Base-by-base conservation (phyloP, 2,797 vertebrate species). In the Hephaestus fuliginosus region DNA sequence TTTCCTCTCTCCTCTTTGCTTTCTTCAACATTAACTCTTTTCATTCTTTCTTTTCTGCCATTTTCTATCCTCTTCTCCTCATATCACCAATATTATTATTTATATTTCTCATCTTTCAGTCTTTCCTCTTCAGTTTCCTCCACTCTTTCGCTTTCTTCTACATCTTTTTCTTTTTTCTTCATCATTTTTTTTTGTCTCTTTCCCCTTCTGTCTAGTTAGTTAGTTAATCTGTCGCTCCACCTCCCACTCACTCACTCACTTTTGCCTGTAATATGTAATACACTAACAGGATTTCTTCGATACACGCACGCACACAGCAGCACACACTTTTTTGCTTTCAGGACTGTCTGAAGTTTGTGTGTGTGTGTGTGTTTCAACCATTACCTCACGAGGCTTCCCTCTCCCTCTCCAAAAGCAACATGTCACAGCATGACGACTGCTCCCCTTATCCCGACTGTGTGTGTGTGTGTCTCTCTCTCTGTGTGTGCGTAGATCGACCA, bases 321-420 rank as follows among this genome's bases (percentile, higher is more conserved):
- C 25, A 82, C 55, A 52, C 64, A 49, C 52, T 22, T 12, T 8
- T 17, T 18, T 41, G 18, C 65, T 43, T 33, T 57, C 39, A 22
- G 65, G 52, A 10, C 80, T 49, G 62, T 84, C 66, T 78, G 72
- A 62, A 30, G 63, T 60, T 43, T 49, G 69, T 52, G 82, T 25
- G 25, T 52, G 82, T 25, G 25, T 36, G 33, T 75, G 66, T 86
- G 62, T 82, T 65, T 20, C 28, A 10, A 69, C 67, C 79, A 74
- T 88, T 88, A 88, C 86, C 85, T 89, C 89, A 85, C n/a, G 18
- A 87, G 84, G 88, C 81, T 89, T 86, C 82, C 82, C 89, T 66
- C 80, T 60, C 22, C 1, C 44, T 52, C 74, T 88, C 85, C 86
- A 86, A 88, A 68, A 89, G 89, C 89, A 90, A 88, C 91, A 88